phyloP scores from a whole-genome alignment of 1,140 invertebrate species.

The Sarcophaga bullata region DNA sequence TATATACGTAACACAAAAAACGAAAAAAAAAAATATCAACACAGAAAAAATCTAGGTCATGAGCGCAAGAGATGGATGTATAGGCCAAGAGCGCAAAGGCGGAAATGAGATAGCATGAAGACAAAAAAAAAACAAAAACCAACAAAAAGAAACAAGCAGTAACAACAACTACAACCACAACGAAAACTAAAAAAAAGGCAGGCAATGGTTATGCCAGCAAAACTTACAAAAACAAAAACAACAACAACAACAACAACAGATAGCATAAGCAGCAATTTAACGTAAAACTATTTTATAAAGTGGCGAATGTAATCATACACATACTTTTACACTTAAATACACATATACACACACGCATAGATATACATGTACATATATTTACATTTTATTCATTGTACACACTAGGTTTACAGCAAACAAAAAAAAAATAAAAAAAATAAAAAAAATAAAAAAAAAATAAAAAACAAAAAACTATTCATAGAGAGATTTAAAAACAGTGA shows the following conservation, averaged over 20 bases:
- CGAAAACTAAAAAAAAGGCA: constrained; percentile 44
- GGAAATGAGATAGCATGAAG: constrained; percentile 62
- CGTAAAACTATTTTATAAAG: constrained; percentile 27
- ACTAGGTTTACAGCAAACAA: too few species aligned
- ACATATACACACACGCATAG: background rate
- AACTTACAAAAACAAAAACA: background rate
- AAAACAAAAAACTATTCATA: background rate
- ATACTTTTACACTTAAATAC: constrained; percentile 41
- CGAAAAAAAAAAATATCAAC: constrained; percentile 6
- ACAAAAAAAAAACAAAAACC: constrained; percentile 22
- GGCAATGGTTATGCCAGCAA: too few species aligned
- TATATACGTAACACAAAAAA: background rate
- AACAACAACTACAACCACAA: background rate
- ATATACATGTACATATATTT: background rate
- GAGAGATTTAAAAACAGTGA: background rate
- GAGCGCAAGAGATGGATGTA: constrained; percentile 65
- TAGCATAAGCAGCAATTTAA: background rate
- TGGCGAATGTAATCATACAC: constrained; percentile 42
- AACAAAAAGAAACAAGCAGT: background rate
- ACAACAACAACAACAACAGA: background rate
- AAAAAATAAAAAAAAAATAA: too few species aligned
- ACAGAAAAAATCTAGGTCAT: constrained; percentile 61
- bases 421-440: too few species aligned
- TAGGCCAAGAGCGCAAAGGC: constrained; percentile 58
- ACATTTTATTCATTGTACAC: background rate